Percentiles rank a stretch among this genome's conserved stretches.
These are phyloP conservation scores for Trichomycterus rosablanca DNA, from an alignment of 2,113 vertebrate species.

Conservation along the genomic window DNA sequence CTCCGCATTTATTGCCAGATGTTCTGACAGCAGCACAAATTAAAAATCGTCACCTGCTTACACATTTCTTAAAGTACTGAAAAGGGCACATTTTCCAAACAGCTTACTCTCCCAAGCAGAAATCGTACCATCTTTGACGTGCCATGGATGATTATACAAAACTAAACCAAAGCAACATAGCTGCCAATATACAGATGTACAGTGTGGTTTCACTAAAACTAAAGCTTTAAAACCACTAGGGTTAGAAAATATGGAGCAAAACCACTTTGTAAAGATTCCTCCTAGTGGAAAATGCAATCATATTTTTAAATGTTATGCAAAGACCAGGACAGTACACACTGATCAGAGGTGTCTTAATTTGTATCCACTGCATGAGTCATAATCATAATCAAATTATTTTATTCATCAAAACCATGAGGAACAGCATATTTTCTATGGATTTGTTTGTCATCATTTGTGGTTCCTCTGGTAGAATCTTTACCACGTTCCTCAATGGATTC, in stretches of 20 bases:
- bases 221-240: conserved; percentile 16
- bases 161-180: not conserved
- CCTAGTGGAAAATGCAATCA: conserved; percentile 16
- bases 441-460: conserved; percentile 53
- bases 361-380: not conserved
- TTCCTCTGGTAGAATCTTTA: conserved; percentile 32
- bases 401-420: conserved; percentile 15
- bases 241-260: conserved; percentile 25
- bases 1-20: not conserved
- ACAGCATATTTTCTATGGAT: conserved; percentile 15
- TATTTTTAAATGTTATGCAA: conserved; percentile 7
- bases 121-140: conserved; percentile 2
- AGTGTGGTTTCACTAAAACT: conserved; percentile 24
- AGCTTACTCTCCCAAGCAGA: conserved; percentile 9
- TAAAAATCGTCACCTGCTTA: not conserved
- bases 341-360: conserved; percentile 18
- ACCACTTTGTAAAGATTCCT: conserved; percentile 26
- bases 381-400: conserved; percentile 18
- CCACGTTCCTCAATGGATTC: conserved; percentile 24
- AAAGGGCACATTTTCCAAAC: not conserved
- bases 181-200: conserved; percentile 20
- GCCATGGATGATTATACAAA: conserved; percentile 10
- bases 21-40: too few species aligned
- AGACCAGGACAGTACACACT: not conserved
- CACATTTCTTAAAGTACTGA: too few species aligned